A percentile compares a stretch with the other conserved stretches of the same genome.
Evolutionary conservation across 2,113 vertebrate species (phyloP).

Genomic region (Hyaena hyaena): DNA sequence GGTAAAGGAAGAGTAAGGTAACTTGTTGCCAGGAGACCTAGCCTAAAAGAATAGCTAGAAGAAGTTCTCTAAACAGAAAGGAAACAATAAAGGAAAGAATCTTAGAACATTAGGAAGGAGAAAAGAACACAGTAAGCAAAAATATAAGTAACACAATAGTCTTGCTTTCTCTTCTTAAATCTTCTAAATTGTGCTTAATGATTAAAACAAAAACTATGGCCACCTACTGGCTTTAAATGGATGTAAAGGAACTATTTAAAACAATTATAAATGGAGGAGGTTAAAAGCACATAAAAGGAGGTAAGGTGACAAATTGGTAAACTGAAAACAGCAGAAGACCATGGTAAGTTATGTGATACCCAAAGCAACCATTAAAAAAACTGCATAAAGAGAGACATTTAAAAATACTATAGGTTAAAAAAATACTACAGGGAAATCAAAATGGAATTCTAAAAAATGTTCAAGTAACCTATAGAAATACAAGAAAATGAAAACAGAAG

Average conservation of each 20-base stretch:
- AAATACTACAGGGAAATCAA: neutral
- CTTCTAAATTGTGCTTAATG: neutral
- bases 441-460: neutral
- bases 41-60: neutral
- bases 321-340: neutral
- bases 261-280: neutral
- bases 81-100: conserved; percentile 15
- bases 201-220: neutral
- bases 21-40: neutral
- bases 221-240: neutral
- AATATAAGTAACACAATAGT: neutral
- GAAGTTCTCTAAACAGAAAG: neutral
- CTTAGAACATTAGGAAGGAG: neutral
- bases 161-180: neutral
- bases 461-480: neutral
- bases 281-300: neutral
- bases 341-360: neutral
- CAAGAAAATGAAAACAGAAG: neutral
- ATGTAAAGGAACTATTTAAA: neutral
- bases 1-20: neutral
- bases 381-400: neutral
- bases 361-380: neutral
- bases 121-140: neutral
- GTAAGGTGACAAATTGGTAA: neutral
- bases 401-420: neutral